phyloP scores from a whole-genome alignment of 2,797 vertebrate genomes.

The Melanotaenia trifasciata region DNA sequence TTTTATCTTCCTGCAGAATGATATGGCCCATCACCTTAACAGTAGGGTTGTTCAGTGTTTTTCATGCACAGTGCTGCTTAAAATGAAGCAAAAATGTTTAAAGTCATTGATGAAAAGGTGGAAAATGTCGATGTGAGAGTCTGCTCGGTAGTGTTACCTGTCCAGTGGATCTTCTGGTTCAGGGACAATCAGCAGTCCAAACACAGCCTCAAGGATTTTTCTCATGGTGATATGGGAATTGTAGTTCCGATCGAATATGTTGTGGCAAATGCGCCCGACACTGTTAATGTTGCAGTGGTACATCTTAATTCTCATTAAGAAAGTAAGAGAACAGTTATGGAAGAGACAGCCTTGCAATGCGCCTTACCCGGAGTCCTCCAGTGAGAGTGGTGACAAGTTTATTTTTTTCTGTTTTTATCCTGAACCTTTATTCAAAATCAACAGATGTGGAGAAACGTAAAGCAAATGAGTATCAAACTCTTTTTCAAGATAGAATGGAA shows the following conservation, averaged over 20 bases:
- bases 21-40: conserved; percentile 34
- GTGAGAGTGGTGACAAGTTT: no score
- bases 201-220: conserved; percentile 71
- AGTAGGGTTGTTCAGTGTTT: no score
- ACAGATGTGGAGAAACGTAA: no score
- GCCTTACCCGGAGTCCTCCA: no score
- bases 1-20: background rate
- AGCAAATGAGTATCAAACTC: no score
- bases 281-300: conserved; percentile 77
- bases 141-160: conserved; percentile 45
- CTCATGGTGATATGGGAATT: conserved; percentile 68
- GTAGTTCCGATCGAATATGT: conserved; percentile 75
- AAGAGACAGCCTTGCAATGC: no score
- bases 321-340: background rate
- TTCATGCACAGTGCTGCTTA: no score
- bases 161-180: conserved; percentile 74
- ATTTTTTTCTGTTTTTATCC: no score
- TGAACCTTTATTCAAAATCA: no score
- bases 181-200: conserved; percentile 69
- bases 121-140: background rate
- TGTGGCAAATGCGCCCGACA: conserved; percentile 75
- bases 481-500: no score
- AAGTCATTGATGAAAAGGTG: no score
- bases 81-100: no score
- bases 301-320: conserved; percentile 54